Evolutionary conservation across 2,888 invertebrate species (phyloP), one percentile per base, ranked within the genome.

Genomic region (Malthinus seriepunctatus): DNA sequence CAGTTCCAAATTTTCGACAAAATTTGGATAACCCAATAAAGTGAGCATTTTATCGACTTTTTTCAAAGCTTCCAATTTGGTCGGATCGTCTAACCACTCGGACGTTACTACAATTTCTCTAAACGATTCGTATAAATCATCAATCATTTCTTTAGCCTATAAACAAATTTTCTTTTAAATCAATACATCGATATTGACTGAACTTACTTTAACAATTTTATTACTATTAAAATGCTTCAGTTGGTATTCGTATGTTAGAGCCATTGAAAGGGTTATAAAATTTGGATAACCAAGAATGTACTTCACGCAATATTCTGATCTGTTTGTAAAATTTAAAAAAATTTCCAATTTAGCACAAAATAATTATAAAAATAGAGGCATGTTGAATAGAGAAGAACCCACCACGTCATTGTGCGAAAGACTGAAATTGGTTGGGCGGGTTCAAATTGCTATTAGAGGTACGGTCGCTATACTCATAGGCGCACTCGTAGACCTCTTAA

Each of bases 61-160:
- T 32, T 76, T 72, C 23, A 78, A 69, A 1, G 83, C 83, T 8
- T 77, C 75, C 7, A 67, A 67, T 69, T 79, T 81, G 0, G 83
- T 82, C 8, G 71, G 66, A 0, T 77, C 76, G 64, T 84, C 84
- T 80, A 85, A 81, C 85, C 85, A 84, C 9, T 77, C 74, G 7
- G 78, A 75, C 23, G 77, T 74, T 8, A 74, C 62, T 3, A 84
- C 66, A 1, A 81, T 72, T 31, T 80, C 77, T 54, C 75, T 73
- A 67, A 84, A 84, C 1, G 81, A 77, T 14, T 70, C 67, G 46
- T 78, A 72, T 1, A 84, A 71, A 68, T 82, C 79, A 42, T 73
- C 70, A 3, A 83, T 76, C 79, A 80, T 76, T 51, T 73, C 68
- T 3, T 62, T 45, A 3, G 74, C 74, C 77, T 78, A 45, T 4